Percentiles rank a stretch among this genome's conserved stretches.
phyloP scores from a whole-genome alignment of 2,888 invertebrate species.

The Cactoblastis cactorum region DNA sequence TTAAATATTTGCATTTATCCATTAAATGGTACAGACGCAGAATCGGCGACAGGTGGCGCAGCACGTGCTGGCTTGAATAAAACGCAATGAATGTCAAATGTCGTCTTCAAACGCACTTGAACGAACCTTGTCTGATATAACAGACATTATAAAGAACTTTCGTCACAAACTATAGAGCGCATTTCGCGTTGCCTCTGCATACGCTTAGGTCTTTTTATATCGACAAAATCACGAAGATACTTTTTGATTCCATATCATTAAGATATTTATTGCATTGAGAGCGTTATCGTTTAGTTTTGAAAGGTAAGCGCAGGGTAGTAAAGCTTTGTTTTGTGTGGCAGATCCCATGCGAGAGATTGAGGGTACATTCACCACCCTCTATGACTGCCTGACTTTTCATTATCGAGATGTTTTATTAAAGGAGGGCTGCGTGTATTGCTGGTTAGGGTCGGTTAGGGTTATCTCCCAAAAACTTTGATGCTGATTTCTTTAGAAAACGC shows the following conservation, averaged over 20 bases:
- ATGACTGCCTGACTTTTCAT: conserved; percentile 78
- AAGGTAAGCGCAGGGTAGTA: conserved; percentile 44
- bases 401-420: conserved; percentile 80
- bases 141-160: conserved; percentile 37
- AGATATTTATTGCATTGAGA: conserved; percentile 71
- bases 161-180: conserved; percentile 34
- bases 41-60: conserved; percentile 72
- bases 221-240: conserved; percentile 50
- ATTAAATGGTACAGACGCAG: conserved; percentile 51
- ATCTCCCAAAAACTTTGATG: conserved; percentile 31
- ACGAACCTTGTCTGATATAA: conserved; percentile 20
- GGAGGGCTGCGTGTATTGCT: conserved; percentile 56
- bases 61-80: conserved; percentile 72
- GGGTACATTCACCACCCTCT: conserved; percentile 74
- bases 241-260: conserved; percentile 78
- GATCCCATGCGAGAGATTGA: conserved; percentile 34
- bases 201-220: conserved; percentile 45
- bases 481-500: too few species aligned
- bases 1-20: conserved; percentile 31
- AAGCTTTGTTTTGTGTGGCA: conserved; percentile 47
- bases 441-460: conserved; percentile 58
- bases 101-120: conserved; percentile 38
- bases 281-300: conserved; percentile 55
- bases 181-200: conserved; percentile 32
- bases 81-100: conserved; percentile 78